A percentile compares a stretch with the other conserved stretches of the same genome.
phyloP scores from a whole-genome alignment of 2,113 vertebrate species.

The Sinocyclocheilus rhinocerous region DNA sequence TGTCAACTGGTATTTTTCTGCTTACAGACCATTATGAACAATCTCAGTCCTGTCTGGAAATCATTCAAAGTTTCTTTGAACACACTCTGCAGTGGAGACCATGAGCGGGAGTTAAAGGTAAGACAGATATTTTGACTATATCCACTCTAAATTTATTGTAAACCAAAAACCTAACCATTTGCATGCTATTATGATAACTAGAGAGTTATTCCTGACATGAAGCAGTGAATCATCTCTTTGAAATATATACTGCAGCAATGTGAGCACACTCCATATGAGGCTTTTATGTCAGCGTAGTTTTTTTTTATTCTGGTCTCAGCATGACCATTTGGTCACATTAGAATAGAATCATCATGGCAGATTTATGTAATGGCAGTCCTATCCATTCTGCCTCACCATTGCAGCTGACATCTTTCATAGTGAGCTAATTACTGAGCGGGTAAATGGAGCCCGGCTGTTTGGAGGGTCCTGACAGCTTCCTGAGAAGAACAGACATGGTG shows the following conservation, averaged over 20 bases:
- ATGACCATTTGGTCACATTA: slow-evolving; percentile 40
- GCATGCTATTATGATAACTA: background rate
- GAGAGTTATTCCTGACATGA: background rate
- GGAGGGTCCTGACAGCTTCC: slow-evolving; percentile 45
- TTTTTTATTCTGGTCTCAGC: background rate
- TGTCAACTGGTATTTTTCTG: slow-evolving; percentile 49
- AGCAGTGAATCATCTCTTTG: background rate
- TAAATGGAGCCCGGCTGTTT: slow-evolving; percentile 15
- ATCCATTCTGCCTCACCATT: slow-evolving; percentile 46
- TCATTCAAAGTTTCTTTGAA: slow-evolving; percentile 98
- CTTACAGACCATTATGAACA: slow-evolving; percentile 95
- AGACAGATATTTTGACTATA: background rate
- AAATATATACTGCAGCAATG: background rate
- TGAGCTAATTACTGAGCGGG: slow-evolving; percentile 52
- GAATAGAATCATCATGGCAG: slow-evolving; percentile 45
- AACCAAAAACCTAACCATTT: background rate
- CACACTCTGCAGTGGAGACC: slow-evolving; percentile 96
- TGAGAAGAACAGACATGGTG: slow-evolving; percentile 42
- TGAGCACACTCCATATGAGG: background rate
- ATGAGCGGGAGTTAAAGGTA: slow-evolving; percentile 78
- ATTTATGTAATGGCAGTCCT: slow-evolving; percentile 35
- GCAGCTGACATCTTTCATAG: slow-evolving; percentile 51
- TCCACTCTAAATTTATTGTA: background rate
- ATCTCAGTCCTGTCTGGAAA: slow-evolving; percentile 97
- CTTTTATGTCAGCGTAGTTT: background rate